Percentiles rank a stretch among this genome's conserved stretches.
These are phyloP conservation scores for Margaritifera margaritifera DNA, from an alignment of 2,888 invertebrate species.

Conservation along the genomic window DNA sequence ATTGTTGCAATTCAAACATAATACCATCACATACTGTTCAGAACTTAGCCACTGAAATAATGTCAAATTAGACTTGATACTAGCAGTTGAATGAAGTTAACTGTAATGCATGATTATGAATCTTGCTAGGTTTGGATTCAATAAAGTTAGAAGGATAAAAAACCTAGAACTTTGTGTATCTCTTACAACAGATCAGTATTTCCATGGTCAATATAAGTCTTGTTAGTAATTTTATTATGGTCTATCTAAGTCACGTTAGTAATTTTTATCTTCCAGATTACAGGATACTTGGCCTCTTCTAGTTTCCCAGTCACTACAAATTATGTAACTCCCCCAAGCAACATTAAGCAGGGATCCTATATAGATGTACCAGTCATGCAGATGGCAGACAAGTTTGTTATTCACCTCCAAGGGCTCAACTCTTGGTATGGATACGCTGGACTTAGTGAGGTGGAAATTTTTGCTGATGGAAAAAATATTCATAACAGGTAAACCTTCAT, in stretches of 20 bases:
- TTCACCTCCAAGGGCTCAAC: slow-evolving; percentile 20
- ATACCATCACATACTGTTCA: too few species aligned
- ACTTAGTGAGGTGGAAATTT: slow-evolving; percentile 55
- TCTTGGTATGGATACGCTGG: slow-evolving; percentile 30
- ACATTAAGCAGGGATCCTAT: slow-evolving; percentile 46
- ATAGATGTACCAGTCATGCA: slow-evolving; percentile 42
- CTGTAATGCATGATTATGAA: too few species aligned
- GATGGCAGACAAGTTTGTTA: slow-evolving; percentile 36
- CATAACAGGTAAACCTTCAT: slow-evolving; percentile 19
- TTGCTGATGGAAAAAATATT: slow-evolving; percentile 35
- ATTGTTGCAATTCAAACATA: too few species aligned
- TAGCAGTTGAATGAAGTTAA: too few species aligned
- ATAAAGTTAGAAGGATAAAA: too few species aligned
- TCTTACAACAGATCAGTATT: not conserved
- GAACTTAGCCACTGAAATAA: too few species aligned
- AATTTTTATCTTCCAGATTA: slow-evolving; percentile 38
- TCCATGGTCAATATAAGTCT: not conserved
- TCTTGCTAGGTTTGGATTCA: too few species aligned
- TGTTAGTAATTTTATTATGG: not conserved
- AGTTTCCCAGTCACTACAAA: slow-evolving; percentile 42
- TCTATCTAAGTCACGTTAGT: not conserved
- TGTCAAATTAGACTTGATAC: too few species aligned
- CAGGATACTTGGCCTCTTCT: slow-evolving; percentile 31
- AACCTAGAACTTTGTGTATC: too few species aligned
- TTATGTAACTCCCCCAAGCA: slow-evolving; percentile 32